phyloP scores from a whole-genome alignment of 1,140 invertebrate genomes.

The Philopotamus ludificatus region DNA sequence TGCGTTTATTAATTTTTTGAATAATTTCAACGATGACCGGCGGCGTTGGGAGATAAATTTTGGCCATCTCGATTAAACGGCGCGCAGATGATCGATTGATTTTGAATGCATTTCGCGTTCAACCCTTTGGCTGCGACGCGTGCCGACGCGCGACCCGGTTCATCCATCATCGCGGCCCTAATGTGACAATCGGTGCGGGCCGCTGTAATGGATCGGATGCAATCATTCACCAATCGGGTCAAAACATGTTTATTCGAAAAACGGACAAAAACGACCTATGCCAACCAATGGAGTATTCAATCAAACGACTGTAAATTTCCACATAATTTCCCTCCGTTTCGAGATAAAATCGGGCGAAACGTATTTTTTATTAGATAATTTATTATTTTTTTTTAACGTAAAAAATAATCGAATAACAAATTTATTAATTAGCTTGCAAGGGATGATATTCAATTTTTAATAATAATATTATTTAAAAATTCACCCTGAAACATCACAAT shows the following conservation, averaged over 20 bases:
- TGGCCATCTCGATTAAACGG: not conserved
- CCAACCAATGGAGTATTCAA: too few relatives aligned
- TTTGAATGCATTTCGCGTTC: not conserved
- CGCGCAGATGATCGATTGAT: not conserved
- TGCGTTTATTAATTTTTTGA: not conserved
- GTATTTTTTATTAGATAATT: too few relatives aligned
- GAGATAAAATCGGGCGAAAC: too few relatives aligned
- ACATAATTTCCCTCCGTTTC: too few relatives aligned
- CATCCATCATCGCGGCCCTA: conserved; percentile 18
- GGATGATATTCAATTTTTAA: too few relatives aligned
- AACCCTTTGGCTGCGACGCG: conserved; percentile 16
- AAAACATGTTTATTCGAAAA: not conserved
- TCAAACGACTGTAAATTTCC: too few relatives aligned
- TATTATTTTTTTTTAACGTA: too few relatives aligned
- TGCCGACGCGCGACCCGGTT: not conserved
- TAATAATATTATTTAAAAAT: too few relatives aligned
- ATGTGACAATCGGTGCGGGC: conserved; percentile 28
- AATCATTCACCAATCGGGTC: not conserved
- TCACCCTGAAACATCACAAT: too few relatives aligned
- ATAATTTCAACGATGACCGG: not conserved
- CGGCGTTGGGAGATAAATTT: not conserved
- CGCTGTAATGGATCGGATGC: conserved; percentile 12
- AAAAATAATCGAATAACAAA: too few relatives aligned
- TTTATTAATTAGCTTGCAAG: too few relatives aligned
- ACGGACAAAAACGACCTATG: too few relatives aligned